Evolutionary conservation across 1,140 invertebrate species (phyloP).

Genomic region (Trichonephila clavata): DNA sequence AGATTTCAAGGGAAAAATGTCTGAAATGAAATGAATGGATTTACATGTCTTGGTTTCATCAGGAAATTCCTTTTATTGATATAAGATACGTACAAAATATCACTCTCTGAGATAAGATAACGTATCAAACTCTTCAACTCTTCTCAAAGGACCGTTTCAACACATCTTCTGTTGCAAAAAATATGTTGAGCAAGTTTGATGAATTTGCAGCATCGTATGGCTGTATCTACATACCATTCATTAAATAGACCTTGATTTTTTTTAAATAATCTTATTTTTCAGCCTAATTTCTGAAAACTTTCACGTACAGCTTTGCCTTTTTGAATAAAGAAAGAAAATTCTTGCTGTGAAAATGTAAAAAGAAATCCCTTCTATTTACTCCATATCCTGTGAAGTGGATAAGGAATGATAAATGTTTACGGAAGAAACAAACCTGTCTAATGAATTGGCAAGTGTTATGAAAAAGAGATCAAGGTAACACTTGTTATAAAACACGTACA

Average conservation of each 20-base stretch:
- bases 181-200: neutral
- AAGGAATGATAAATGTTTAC: slow-evolving; percentile 30
- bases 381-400: neutral
- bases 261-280: neutral
- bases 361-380: neutral
- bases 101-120: too few relatives aligned
- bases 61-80: too few relatives aligned
- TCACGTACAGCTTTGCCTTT: neutral
- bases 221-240: neutral
- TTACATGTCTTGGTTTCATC: too few relatives aligned
- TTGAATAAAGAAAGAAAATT: neutral
- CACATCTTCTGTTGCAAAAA: neutral
- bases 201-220: neutral
- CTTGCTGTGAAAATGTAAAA: neutral
- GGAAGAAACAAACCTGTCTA: slow-evolving; percentile 53
- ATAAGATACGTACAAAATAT: too few relatives aligned
- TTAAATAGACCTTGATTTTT: neutral
- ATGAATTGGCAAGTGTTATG: slow-evolving; percentile 56
- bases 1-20: too few relatives aligned
- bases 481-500: slow-evolving; percentile 13
- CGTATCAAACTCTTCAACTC: neutral
- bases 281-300: neutral
- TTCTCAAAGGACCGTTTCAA: neutral
- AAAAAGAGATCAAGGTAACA: slow-evolving; percentile 55
- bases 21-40: too few relatives aligned